phyloP scores from a whole-genome alignment of 1,140 invertebrate species.

The Harlomillsia oculata region DNA sequence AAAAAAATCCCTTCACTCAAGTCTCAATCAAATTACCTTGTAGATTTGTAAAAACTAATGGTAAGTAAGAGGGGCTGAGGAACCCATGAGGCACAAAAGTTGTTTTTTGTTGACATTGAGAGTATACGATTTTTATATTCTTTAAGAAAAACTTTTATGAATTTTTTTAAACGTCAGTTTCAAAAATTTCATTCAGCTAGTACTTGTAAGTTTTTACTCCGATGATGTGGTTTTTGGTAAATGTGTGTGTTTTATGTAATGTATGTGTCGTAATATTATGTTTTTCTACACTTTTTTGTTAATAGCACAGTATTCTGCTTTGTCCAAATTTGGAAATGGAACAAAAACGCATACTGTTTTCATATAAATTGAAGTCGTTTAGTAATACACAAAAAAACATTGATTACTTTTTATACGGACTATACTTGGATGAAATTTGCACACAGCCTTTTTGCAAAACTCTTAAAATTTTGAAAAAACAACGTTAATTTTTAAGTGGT shows the following conservation, averaged over 20 bases:
- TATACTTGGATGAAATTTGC: too few species aligned
- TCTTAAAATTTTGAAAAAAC: too few species aligned
- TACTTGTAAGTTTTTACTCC: background rate
- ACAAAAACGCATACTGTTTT: background rate
- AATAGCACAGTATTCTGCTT: background rate
- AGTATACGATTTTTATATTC: background rate
- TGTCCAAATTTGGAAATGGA: background rate
- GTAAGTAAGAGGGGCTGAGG: background rate
- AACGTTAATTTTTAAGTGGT: too few species aligned
- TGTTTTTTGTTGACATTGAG: background rate
- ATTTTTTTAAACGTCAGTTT: background rate
- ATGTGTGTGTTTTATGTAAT: too few species aligned
- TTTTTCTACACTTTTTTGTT: background rate
- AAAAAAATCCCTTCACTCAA: background rate
- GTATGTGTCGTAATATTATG: too few species aligned
- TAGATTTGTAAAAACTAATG: background rate
- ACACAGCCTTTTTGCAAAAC: too few species aligned
- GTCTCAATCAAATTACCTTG: background rate
- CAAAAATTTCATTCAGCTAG: background rate
- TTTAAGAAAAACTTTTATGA: background rate
- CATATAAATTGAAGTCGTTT: too few species aligned
- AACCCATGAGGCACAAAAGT: constrained; percentile 7
- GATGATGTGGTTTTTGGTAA: background rate
- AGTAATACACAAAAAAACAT: too few species aligned
- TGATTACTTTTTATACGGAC: too few species aligned